Conservation (phyloP, 2,113 vertebrate species). For the Peromyscus polionotus region DNA sequence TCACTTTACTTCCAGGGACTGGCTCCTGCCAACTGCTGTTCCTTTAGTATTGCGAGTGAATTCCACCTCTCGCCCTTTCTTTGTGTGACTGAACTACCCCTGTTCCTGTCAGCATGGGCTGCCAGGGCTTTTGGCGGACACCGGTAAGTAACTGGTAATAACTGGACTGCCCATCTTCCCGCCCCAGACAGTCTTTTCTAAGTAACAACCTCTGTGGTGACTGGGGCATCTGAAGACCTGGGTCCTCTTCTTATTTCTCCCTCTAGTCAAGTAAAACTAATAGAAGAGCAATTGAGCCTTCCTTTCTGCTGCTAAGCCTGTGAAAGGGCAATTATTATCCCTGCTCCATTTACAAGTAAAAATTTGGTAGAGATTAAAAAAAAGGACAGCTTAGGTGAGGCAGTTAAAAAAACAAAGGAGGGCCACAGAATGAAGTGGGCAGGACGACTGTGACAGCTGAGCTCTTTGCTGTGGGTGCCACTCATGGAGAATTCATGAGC, state of each 20-base stretch:
- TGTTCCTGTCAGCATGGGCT: background rate
- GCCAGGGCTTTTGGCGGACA: background rate
- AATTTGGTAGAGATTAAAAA: constrained; percentile 27
- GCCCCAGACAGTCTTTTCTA: background rate
- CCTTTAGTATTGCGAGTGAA: constrained; percentile 6
- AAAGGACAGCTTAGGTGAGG: background rate
- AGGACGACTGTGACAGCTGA: background rate
- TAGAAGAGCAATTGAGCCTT: background rate
- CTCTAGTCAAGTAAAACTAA: background rate
- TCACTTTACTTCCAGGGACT: background rate
- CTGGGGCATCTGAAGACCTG: background rate
- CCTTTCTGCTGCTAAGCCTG: background rate
- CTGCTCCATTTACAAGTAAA: background rate
- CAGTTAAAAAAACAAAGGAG: background rate
- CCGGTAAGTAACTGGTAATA: background rate
- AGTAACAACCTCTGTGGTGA: background rate
- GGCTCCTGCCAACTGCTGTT: background rate
- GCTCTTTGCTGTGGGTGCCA: background rate
- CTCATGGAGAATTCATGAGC: background rate
- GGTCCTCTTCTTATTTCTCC: background rate
- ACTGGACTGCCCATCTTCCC: background rate
- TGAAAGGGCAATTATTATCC: background rate
- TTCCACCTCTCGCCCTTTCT: background rate
- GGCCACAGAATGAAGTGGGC: background rate
- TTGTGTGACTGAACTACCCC: background rate